phyloP scores from a whole-genome alignment of 2,113 vertebrate genomes.

The Larimichthys crocea region DNA sequence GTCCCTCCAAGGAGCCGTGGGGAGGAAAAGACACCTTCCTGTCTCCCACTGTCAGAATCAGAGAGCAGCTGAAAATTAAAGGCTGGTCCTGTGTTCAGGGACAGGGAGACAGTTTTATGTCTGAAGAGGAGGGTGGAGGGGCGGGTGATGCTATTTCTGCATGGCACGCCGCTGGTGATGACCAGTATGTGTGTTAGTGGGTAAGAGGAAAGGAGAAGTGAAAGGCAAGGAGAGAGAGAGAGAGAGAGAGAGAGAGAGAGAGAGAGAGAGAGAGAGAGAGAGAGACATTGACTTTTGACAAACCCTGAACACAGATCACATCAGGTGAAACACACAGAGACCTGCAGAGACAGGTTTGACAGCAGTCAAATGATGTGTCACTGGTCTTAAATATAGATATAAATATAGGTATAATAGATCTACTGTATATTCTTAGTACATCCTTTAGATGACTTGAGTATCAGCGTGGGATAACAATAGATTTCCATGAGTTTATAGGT shows the following conservation, averaged over 20 bases:
- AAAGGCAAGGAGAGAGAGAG: constrained; percentile 61
- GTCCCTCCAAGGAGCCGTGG: constrained; percentile 32
- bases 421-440: constrained; percentile 8
- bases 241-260: background rate
- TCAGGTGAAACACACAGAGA: background rate
- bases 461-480: constrained; percentile 36
- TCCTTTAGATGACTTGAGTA: constrained; percentile 32
- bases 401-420: constrained; percentile 30
- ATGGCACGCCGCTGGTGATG: constrained; percentile 63
- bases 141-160: constrained; percentile 70
- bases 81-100: constrained; percentile 48
- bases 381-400: constrained; percentile 8
- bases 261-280: background rate
- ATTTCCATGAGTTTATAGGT: constrained; percentile 17
- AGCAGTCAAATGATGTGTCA: constrained; percentile 21
- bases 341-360: constrained; percentile 12
- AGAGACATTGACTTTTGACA: constrained; percentile 20
- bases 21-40: constrained; percentile 39
- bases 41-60: constrained; percentile 36
- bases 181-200: constrained; percentile 78
- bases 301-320: constrained; percentile 5
- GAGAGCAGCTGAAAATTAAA: constrained; percentile 54
- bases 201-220: constrained; percentile 68
- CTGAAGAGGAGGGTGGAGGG: constrained; percentile 53
- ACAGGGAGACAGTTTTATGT: constrained; percentile 60